Percentiles rank a stretch among this genome's conserved stretches.
phyloP scores from a whole-genome alignment of 53 echinoderm and acorn worm genomes.

The Temnopleurus reevesii region DNA sequence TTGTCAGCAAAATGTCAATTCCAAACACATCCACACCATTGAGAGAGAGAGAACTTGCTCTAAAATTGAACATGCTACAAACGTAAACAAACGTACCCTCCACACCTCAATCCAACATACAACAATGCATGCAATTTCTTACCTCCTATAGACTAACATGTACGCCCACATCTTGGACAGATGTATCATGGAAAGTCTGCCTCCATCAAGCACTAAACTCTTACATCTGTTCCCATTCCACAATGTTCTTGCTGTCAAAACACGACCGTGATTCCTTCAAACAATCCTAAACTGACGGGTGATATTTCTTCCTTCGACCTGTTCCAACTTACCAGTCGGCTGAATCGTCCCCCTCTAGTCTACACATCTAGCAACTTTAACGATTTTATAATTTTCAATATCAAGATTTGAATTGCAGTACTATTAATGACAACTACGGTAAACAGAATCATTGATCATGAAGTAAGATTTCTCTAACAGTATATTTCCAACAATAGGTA shows the following conservation, averaged over 20 bases:
- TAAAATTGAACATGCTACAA: neutral
- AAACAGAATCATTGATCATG: too few relatives aligned
- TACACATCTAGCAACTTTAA: too few relatives aligned
- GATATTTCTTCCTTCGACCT: conserved; percentile 5
- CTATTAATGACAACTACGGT: too few relatives aligned
- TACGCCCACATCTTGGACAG: neutral
- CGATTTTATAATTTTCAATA: too few relatives aligned
- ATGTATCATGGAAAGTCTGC: neutral
- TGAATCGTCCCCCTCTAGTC: neutral
- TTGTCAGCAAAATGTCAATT: too few relatives aligned
- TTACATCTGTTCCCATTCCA: conserved; percentile 42
- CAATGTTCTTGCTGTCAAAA: neutral
- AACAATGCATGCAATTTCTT: neutral
- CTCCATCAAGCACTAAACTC: neutral
- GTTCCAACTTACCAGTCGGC: neutral
- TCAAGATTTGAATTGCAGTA: too few relatives aligned
- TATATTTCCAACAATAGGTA: too few relatives aligned
- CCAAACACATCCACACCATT: too few relatives aligned
- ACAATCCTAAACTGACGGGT: conserved; percentile 20
- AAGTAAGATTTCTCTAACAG: too few relatives aligned
- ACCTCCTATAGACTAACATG: neutral
- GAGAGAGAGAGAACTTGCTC: too few relatives aligned
- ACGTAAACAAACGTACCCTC: neutral
- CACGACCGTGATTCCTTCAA: conserved; percentile 16
- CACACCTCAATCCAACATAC: neutral